Percentiles rank a stretch among this genome's conserved stretches.
These are phyloP conservation scores for Arothron firmamentum DNA, from an alignment of 2,113 vertebrate genomes.

Conservation along the genomic window DNA sequence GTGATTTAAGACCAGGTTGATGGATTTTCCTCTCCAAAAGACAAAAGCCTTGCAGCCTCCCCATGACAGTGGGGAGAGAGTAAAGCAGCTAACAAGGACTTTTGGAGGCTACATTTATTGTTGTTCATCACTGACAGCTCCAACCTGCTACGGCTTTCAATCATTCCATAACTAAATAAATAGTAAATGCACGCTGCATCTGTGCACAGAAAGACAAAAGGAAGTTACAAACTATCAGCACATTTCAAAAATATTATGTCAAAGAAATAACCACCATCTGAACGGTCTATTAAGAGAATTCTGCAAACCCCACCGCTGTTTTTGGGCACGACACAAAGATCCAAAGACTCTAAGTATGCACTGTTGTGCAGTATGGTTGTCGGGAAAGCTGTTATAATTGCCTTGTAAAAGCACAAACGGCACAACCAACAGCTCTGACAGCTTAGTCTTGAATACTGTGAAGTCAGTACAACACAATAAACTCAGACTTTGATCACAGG, in stretches of 20 bases:
- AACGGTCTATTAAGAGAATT: background rate
- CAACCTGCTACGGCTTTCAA: slow-evolving; percentile 4
- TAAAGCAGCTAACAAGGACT: background rate
- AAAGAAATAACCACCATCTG: too few relatives aligned
- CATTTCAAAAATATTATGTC: too few relatives aligned
- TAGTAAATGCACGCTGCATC: slow-evolving; percentile 7
- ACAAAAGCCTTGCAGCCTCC: slow-evolving; percentile 42
- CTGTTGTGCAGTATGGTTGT: too few relatives aligned
- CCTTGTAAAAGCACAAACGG: too few relatives aligned
- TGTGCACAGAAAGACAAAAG: background rate
- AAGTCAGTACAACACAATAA: background rate
- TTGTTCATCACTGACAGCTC: slow-evolving; percentile 24
- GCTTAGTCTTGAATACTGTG: background rate
- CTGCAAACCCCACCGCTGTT: background rate
- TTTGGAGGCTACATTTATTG: slow-evolving; percentile 3
- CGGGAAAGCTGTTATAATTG: too few relatives aligned
- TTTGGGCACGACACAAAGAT: background rate
- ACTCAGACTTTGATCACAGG: background rate
- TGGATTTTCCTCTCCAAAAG: slow-evolving; percentile 52
- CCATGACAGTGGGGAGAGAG: slow-evolving; percentile 46
- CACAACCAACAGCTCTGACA: background rate
- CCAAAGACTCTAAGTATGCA: too few relatives aligned
- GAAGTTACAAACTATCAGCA: too few relatives aligned
- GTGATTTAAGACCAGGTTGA: slow-evolving; percentile 65
- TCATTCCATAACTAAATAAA: background rate